These are phyloP conservation scores for Euthynnus affinis DNA, from an alignment of 2,797 vertebrate species.

Conservation along the genomic window DNA sequence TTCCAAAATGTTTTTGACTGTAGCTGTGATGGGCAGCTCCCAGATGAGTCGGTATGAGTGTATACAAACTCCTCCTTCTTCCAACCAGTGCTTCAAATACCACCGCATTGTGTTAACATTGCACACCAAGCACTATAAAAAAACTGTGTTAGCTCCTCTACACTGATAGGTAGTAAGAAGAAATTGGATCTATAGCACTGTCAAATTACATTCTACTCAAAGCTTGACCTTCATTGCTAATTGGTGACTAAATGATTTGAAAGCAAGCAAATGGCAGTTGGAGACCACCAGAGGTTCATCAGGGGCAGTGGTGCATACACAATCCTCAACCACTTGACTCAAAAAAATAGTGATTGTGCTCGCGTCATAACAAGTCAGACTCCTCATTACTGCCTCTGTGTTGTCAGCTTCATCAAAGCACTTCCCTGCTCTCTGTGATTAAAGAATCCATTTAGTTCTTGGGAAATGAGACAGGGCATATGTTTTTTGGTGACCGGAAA, in stretches of 20 bases:
- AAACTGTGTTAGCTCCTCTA: slow-evolving; percentile 5
- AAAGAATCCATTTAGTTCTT: slow-evolving; percentile 39
- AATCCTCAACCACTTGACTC: slow-evolving; percentile 46
- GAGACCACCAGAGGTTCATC: slow-evolving; percentile 48
- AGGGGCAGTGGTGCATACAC: slow-evolving; percentile 15
- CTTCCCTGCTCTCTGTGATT: slow-evolving; percentile 45
- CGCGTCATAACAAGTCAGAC: slow-evolving; percentile 55
- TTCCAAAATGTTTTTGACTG: background rate
- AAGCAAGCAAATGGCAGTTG: slow-evolving; percentile 40
- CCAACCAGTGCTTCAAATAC: slow-evolving; percentile 1
- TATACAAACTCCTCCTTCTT: background rate
- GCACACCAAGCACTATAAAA: background rate
- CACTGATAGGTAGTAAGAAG: background rate
- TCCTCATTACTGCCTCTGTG: slow-evolving; percentile 48
- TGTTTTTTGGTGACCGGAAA: slow-evolving; percentile 33
- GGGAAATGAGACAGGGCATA: slow-evolving; percentile 43
- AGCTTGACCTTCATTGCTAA: slow-evolving; percentile 49
- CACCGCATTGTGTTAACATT: background rate
- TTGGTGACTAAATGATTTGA: slow-evolving; percentile 56
- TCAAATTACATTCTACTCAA: slow-evolving; percentile 40
- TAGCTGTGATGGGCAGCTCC: background rate
- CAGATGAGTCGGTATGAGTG: background rate
- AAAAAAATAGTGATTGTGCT: slow-evolving; percentile 29
- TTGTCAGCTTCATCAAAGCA: slow-evolving; percentile 46
- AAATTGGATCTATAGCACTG: slow-evolving; percentile 4